These are phyloP conservation scores for Oceanites oceanicus DNA, from an alignment of 2,113 vertebrate genomes.

Conservation along the genomic window DNA sequence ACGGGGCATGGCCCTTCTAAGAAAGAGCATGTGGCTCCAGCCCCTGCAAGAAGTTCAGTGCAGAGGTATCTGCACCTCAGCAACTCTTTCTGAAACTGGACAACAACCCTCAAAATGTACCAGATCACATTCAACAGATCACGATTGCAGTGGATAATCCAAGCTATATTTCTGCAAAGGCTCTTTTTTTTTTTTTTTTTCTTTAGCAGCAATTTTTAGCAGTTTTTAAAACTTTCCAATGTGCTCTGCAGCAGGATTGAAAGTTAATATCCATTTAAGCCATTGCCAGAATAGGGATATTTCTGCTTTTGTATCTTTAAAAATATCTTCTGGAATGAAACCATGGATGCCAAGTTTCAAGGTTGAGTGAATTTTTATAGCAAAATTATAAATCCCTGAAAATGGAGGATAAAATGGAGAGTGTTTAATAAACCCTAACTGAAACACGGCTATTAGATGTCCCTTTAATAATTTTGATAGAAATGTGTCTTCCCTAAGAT, in stretches of 20 bases:
- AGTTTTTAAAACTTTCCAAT: background rate
- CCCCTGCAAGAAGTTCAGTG: background rate
- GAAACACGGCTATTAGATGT: slow-evolving; percentile 8
- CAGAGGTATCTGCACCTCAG: background rate
- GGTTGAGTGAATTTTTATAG: slow-evolving; percentile 60
- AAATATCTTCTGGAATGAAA: slow-evolving; percentile 45
- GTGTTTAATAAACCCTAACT: slow-evolving; percentile 50
- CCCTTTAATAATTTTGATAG: slow-evolving; percentile 28
- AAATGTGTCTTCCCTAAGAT: slow-evolving; percentile 17
- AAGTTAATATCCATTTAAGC: slow-evolving; percentile 36
- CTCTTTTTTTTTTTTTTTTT: background rate
- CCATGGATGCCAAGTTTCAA: slow-evolving; percentile 49
- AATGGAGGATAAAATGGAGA: slow-evolving; percentile 10
- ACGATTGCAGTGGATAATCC: background rate
- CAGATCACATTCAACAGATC: background rate
- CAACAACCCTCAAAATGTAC: background rate
- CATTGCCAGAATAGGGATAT: background rate
- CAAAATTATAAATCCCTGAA: slow-evolving; percentile 59
- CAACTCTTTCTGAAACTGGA: background rate
- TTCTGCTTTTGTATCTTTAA: slow-evolving; percentile 63
- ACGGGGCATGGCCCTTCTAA: background rate
- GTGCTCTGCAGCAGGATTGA: background rate
- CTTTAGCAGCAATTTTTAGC: background rate
- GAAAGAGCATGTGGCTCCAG: background rate
- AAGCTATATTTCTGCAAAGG: background rate